Evolutionary conservation across 2,113 vertebrate genomes (phyloP).

Genomic region (Lophura nycthemera): DNA sequence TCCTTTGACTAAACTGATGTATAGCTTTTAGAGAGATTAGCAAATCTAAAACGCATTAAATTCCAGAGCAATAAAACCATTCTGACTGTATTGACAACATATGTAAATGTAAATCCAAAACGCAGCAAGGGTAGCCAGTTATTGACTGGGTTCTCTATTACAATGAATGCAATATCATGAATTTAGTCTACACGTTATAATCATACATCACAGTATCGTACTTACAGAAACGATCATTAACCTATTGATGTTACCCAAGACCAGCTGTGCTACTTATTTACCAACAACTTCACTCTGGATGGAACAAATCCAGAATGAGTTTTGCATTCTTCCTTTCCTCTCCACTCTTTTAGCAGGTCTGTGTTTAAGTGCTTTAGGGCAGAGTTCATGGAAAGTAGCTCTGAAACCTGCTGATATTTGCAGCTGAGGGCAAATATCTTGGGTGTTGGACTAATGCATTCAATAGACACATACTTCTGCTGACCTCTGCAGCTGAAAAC

Average conservation of each 20-base stretch:
- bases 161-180: too few species aligned
- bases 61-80: conserved; percentile 5
- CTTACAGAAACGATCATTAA: background rate
- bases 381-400: background rate
- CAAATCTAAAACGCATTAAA: conserved; percentile 63
- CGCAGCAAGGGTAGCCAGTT: background rate
- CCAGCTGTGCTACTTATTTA: too few species aligned
- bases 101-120: background rate
- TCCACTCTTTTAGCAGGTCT: background rate
- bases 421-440: background rate
- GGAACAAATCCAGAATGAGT: background rate
- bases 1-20: conserved; percentile 55
- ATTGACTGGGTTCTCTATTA: background rate
- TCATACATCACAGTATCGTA: background rate
- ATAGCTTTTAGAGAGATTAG: conserved; percentile 64
- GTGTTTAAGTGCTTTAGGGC: background rate
- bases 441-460: background rate
- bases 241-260: background rate
- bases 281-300: background rate
- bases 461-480: background rate
- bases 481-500: background rate
- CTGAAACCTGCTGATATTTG: too few species aligned
- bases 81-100: background rate
- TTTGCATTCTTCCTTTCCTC: background rate
- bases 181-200: background rate